Evolutionary conservation across 2,113 vertebrate genomes (phyloP), one percentile per base, ranked within the genome.

Genomic region (Takifugu bimaculatus): DNA sequence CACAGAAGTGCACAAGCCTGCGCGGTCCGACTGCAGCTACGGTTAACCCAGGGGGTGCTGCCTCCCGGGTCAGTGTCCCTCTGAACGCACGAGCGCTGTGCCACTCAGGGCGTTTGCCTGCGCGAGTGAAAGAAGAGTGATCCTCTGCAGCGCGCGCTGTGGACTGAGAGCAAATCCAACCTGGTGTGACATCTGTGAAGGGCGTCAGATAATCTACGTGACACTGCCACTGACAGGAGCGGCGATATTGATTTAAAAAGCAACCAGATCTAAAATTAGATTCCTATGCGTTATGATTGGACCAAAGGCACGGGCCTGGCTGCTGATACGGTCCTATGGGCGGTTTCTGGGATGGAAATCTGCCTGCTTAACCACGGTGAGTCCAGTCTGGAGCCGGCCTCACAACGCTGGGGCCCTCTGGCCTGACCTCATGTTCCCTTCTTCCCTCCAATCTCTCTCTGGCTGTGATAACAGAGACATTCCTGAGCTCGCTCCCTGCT

Each of bases 221-320:
- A 85, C 89, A 88, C 75, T 57, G 65, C 71, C 60, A 71, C 75
- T 74, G 82, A 90, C 76, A 76, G 70, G 63, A 68, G 56, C 42
- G 48, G 55, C 83, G 77, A 76, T 87, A 89, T 90, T 79, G 86
- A 90, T 90, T 88, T 87, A 85, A 91, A 88, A 89, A 85, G 78
- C 71, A 7, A 58, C 68, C 68, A 51, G 63, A 68, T 79, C 87
- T 90, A 85, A 88, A 89, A 83, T 89, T 84, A 87, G 85, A 88
- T 69, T 54, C 70, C 54, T 47, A 14, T 57, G 63, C 48, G 48
- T 71, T 69, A 58, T 68, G 77, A 72, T 81, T 71, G 79, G 80
- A 70, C 63, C 53, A 39, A 52, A 51, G 74, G 71, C 59, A 20
- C 39, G 43, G 55, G 72, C 75, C 80, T 81, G 76, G 53, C 63